A percentile compares a stretch with the other conserved stretches of the same genome.
These are phyloP conservation scores for Serilophus lunatus DNA, from an alignment of 2,113 vertebrate species.

Conservation along the genomic window DNA sequence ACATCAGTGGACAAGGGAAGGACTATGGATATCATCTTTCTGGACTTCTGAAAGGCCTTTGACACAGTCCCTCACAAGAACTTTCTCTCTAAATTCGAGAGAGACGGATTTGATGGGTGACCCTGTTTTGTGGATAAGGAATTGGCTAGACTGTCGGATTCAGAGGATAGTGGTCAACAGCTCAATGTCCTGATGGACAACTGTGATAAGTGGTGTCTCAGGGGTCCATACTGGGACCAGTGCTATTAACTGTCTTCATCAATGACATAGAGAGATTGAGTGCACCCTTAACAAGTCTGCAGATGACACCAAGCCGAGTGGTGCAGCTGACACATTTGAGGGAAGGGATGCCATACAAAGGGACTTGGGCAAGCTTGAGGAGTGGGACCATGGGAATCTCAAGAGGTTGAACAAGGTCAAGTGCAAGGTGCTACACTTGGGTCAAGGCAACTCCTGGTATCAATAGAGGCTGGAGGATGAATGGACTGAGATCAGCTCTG, in stretches of 20 bases:
- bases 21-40: not conserved
- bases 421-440: not conserved
- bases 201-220: not conserved
- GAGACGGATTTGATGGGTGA: not conserved
- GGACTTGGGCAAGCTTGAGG: not conserved
- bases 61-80: not conserved
- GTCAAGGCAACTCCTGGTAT: not conserved
- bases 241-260: not conserved
- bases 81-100: not conserved
- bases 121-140: not conserved
- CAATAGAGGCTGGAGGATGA: not conserved
- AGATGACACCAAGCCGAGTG: not conserved
- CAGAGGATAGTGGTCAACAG: not conserved
- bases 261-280: not conserved
- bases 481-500: not conserved
- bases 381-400: not conserved
- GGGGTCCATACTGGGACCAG: not conserved
- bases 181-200: not conserved
- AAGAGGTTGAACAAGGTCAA: not conserved
- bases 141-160: not conserved
- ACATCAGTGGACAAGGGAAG: not conserved
- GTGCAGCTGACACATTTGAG: not conserved
- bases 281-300: not conserved
- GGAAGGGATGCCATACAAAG: not conserved
- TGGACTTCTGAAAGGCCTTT: not conserved